Evolutionary conservation across 2,113 vertebrate genomes (phyloP), one percentile per base, ranked within the genome.

Genomic region (Indri indri): DNA sequence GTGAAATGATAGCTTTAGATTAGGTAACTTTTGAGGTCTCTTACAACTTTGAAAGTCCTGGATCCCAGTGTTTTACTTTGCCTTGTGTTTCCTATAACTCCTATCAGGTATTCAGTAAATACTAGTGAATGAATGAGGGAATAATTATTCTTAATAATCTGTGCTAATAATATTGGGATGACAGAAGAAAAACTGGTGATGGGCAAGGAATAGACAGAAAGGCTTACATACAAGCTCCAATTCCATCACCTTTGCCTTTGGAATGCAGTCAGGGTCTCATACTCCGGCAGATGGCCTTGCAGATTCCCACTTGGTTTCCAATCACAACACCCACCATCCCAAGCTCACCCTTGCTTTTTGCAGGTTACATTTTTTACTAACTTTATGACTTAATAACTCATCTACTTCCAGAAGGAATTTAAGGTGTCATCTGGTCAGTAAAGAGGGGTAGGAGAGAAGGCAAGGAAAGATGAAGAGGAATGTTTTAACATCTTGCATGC

Each of bases 121-220:
- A 63, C 42, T 84, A 85, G n/a, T 71, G 70, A 90, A 45, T 89
- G 3, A 90, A 32, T 63, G 27, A 81, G 71, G 59, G 22, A 68
- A 32, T 65, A 80, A 74, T 70, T 93, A 82, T 93, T 97, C 30
- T 83, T 85, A 94, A 8, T 73, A 94, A 83, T 73, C 66, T 96
- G 5, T 82, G 47, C 25, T 90, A 42, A 50, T 82, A 91, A 47
- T 73, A 52, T 37, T 96, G 61, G 37, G 47, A 59, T 85, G 45
- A 82, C 54, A 96, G 57, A 92, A 86, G 40, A 20, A 81, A n/a
- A 88, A 94, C 70, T 96, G 66, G 25, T 54, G 14, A 50, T 76
- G 34, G 30, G 65, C 40, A 65, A 85, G 30, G 59, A 86, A 14
- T 89, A 86, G 68, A 86, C 42, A 82, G 61, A 94, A 95, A 82